These are phyloP conservation scores for Diorhabda carinulata DNA, from an alignment of 1,140 invertebrate species.

Conservation along the genomic window DNA sequence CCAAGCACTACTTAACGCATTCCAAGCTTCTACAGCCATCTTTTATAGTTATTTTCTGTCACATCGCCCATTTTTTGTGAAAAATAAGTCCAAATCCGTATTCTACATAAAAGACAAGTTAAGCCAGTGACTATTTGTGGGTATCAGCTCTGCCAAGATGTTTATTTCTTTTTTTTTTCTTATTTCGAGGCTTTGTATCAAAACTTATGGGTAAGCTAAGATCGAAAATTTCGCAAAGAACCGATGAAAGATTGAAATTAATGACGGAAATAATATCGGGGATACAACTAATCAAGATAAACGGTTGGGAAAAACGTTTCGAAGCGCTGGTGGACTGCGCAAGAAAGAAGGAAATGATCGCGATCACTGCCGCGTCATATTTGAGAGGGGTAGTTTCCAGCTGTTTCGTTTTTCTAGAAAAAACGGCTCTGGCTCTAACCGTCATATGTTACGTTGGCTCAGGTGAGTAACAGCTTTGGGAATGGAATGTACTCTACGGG, in stretches of 20 bases:
- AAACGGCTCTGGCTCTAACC: too few species aligned
- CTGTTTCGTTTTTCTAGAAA: too few species aligned
- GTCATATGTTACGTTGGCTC: too few species aligned
- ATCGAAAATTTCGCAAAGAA: conserved; percentile 47
- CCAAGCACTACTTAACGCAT: too few species aligned
- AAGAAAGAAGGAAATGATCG: conserved; percentile 34
- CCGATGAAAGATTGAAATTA: conserved; percentile 54
- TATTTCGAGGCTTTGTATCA: conserved; percentile 55
- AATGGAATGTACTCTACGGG: too few species aligned
- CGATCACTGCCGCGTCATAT: too few species aligned
- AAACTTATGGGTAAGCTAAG: conserved; percentile 58
- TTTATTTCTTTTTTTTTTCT: conserved; percentile 18
- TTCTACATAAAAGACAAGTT: not conserved
- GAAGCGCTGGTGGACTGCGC: conserved; percentile 57
- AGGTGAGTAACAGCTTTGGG: too few species aligned
- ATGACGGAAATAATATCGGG: conserved; percentile 78
- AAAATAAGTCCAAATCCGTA: too few species aligned
- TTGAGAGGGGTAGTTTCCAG: too few species aligned
- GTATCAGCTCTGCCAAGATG: not conserved
- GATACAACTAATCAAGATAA: conserved; percentile 75
- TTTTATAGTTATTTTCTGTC: too few species aligned
- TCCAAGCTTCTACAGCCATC: too few species aligned
- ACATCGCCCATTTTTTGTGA: too few species aligned
- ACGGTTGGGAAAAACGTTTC: conserved; percentile 75
- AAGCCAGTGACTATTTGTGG: not conserved